Percentiles rank a stretch among this genome's conserved stretches.
These are phyloP conservation scores for Conus betulinus DNA, from an alignment of 1,140 invertebrate genomes.

Conservation along the genomic window DNA sequence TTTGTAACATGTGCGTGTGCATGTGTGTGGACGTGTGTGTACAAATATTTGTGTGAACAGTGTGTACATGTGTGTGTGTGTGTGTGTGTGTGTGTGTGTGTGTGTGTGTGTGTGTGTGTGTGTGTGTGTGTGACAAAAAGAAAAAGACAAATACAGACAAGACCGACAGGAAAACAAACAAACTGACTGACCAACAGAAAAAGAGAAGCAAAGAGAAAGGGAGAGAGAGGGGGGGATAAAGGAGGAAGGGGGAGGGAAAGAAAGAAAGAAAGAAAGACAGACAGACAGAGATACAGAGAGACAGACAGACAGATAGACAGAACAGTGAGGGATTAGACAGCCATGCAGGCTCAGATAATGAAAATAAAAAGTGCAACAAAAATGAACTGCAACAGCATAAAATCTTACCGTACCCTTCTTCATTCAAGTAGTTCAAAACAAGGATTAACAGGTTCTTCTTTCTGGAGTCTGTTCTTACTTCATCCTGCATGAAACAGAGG, in stretches of 20 bases:
- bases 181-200: not conserved
- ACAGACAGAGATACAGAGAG: not conserved
- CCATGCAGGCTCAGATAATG: not conserved
- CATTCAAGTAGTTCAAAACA: constrained; percentile 84
- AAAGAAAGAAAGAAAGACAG: not conserved
- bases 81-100: not conserved
- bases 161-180: not conserved
- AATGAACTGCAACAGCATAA: not conserved
- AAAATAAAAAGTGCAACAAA: not conserved
- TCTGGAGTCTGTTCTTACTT: constrained; percentile 80
- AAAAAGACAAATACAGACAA: no score
- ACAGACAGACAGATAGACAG: not conserved
- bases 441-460: constrained; percentile 87
- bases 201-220: not conserved
- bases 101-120: not conserved
- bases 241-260: not conserved
- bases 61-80: not conserved
- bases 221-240: not conserved
- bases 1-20: no score
- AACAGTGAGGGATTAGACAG: not conserved
- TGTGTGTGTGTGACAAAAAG: not conserved
- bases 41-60: no score
- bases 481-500: constrained; percentile 70
- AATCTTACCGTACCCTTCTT: constrained; percentile 80
- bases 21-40: no score